Evolutionary conservation across 2,888 invertebrate species (phyloP), one percentile per base, ranked within the genome.

Genomic region (Netelia virgata): DNA sequence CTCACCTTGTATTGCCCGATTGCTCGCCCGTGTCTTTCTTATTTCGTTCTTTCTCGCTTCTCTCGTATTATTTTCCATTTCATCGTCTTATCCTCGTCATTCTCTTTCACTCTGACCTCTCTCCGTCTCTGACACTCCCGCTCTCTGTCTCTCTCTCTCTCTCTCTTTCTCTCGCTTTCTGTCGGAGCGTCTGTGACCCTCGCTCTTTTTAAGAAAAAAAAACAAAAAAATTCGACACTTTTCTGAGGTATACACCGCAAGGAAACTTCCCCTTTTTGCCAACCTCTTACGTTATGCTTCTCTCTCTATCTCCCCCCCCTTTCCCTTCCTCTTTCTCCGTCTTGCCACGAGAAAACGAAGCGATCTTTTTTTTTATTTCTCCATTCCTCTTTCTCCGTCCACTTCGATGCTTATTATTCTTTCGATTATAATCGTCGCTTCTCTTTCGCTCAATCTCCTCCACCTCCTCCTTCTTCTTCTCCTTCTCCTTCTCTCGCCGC

Each of bases 61-160:
- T 53, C 74, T 74, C 74, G 41, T 66, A 73, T 80, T 83, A 76
- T 83, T 80, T 73, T 75, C 41, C 59, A 72, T 76, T 68, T 83
- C 70, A 41, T 59, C 53, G 55, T 78, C 72, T 74, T 78, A 36
- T 36, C 74, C 66, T 57, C 59, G 47, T 53, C 75, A 23, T 57
- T 57, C 77, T 36, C 61, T 50, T 59, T 41, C 50, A 55, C 72
- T 59, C 64, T 1, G 18, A 36, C 41, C n/a, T 69, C 43, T 20
- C 66, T 23, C 41, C 41, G 53, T 16, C 36, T 18, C 53, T 36
- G 23, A 55, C 36, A 36, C 55, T 55, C 69, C 2, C 43, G 18
- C 14, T 23, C 23, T 23, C 3, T 53, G 41, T n/a, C 36, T n/a
- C n/a, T 57, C 70, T 16, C 43, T 63, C 77, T 23, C 59, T 36